Evolutionary conservation across 2,888 invertebrate genomes (phyloP), one percentile per base, ranked within the genome.

Genomic region (Thymelicus lineola): DNA sequence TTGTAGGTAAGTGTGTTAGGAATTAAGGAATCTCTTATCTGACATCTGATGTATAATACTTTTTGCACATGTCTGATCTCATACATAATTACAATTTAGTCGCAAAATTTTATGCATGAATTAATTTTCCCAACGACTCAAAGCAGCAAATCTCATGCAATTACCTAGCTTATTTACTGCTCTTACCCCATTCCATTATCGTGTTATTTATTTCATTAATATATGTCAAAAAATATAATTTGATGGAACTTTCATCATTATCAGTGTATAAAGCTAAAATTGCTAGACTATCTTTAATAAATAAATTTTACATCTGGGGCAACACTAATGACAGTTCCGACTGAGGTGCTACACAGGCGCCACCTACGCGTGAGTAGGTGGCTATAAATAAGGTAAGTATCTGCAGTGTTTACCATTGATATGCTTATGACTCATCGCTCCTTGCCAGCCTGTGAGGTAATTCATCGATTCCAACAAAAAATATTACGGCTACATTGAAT

Each of bases 291-390:
- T 73, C 73, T 71, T 1, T 38, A 38, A 4, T 12, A 77, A 82
- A 80, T 79, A 72, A 76, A 77, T 81, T 81, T 76, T 73, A 71
- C 72, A 82, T 80, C 77, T 80, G 74, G 76, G 78, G 70, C 79
- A 75, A 63, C 72, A 74, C 48, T 68, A 80, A 80, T 79, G 76
- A 78, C 73, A 48, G 62, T 81, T 79, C 71, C 68, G 58, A 71
- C 71, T 73, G 67, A 68, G 72, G 72, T 58, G 70, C 73, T 70
- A 72, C 72, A 72, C 63, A 68, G 74, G 72, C 63, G 71, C 73
- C 69, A 67, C 75, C 75, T 74, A 76, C 75, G 70, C 72, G n/a
- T 60, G 63, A 15, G 63, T 63, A 63, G 69, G 69, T 62, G 63
- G 46, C 4, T 45, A 38, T 55, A 66, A 36, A 59, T 62, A 62